A percentile compares a stretch with the other conserved stretches of the same genome.
phyloP scores from a whole-genome alignment of 2,797 vertebrate genomes.

The Acanthopagrus latus region DNA sequence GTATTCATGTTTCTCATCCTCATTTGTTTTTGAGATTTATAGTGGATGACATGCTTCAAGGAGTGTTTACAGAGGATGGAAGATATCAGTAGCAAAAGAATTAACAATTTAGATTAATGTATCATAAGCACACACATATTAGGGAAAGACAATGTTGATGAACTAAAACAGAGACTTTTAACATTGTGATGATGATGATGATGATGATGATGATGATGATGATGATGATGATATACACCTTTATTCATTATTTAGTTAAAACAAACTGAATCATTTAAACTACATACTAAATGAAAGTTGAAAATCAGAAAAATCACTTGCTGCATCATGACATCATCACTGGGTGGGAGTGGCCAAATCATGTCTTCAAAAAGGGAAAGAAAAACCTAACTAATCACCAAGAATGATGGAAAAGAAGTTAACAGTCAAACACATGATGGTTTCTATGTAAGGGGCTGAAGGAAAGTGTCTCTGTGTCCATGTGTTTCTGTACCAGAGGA shows the following conservation, averaged over 20 bases:
- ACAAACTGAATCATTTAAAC: not conserved
- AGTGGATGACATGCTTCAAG: not conserved
- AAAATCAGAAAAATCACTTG: not conserved
- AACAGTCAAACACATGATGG: too few relatives aligned
- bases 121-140: not conserved
- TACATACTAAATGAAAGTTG: not conserved
- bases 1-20: not conserved
- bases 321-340: not conserved
- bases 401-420: not conserved
- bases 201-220: too few relatives aligned
- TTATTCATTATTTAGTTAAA: not conserved
- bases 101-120: not conserved
- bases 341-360: not conserved
- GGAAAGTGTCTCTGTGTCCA: not conserved
- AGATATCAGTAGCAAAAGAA: not conserved
- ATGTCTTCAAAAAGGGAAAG: not conserved
- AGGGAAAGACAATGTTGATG: too few relatives aligned
- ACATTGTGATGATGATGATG: too few relatives aligned
- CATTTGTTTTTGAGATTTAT: too few relatives aligned
- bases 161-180: too few relatives aligned
- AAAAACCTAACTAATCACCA: not conserved
- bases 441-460: not conserved
- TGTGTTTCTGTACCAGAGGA: conserved; percentile 8
- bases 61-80: not conserved
- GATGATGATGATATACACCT: too few relatives aligned